Base-by-base conservation (phyloP, 2,113 vertebrate species). In the Petrocephalus microphthalmus region DNA sequence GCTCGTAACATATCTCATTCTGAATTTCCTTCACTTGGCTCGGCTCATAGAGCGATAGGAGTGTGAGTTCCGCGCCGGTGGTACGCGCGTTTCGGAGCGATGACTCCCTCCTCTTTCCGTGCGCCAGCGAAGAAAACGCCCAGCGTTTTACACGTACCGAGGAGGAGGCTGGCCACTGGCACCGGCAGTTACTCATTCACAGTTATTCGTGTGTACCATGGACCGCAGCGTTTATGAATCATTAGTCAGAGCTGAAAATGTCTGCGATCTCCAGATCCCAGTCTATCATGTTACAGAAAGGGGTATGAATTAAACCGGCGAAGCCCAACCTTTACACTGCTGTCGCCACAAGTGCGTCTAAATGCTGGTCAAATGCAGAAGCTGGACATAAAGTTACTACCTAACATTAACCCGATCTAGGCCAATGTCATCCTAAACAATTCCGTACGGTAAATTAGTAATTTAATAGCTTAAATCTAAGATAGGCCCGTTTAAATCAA, bases 151-250 rank as follows among this genome's bases (percentile, higher is more conserved):
- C 84, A 85, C 84, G 25, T 49, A 25, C 22, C 19, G 52, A 85
- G 51, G 51, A 54, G 84, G n/a, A 11, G 52, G 51, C 33, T 56
- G 84, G 45, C 33, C 84, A 85, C 51, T 54, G 84, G 84, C 52
- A 33, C 52, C 25, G 13, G 25, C 52, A 54, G 84, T 85, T 85
- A 85, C 49, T 54, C 84, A 85, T 85, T 85, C 84, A 85, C 84
- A 85, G 84, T 56, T 56, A 33, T 37, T 19, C 25, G 51, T 85
- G 84, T 85, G 84, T 85, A 85, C 84, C 84, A 33, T 20, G 51
- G 52, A 54, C 51, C 51, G 17, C 49, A 56, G 51, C 54, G 84
- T 56, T 85, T 53, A 54, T 25, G 84, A 85, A 54, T 84, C 45
- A 84, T 84, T 84, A 84, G 82, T 84, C 82, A 84, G 22, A 49